These are phyloP conservation scores for Saxicola maurus DNA, from an alignment of 2,797 vertebrate species.

Conservation along the genomic window DNA sequence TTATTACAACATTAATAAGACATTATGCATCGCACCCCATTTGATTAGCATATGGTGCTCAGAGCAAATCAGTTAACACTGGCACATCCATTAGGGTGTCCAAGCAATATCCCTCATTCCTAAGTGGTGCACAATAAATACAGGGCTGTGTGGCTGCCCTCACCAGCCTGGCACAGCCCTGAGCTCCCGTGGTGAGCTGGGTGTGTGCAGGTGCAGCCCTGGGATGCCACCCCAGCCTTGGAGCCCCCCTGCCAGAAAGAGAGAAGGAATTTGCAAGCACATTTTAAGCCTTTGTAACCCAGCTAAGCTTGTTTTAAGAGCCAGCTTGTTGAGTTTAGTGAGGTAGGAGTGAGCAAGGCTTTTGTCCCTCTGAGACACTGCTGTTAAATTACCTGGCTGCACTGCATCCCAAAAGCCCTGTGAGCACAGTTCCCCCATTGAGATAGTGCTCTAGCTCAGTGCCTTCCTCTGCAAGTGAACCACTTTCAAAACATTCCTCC, in stretches of 20 bases:
- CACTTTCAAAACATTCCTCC: background rate
- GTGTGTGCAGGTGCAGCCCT: background rate
- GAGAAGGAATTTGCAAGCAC: background rate
- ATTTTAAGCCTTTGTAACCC: background rate
- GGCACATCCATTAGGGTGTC: constrained; percentile 52
- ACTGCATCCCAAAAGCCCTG: background rate
- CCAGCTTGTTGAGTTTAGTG: background rate
- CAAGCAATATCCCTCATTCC: constrained; percentile 30
- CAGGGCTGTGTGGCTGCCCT: background rate
- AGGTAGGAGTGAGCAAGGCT: background rate
- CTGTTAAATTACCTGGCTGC: background rate
- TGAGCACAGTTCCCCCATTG: background rate
- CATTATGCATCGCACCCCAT: constrained; percentile 56
- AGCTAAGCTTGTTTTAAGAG: background rate
- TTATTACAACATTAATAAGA: constrained; percentile 59
- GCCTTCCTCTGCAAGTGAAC: background rate
- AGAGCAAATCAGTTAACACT: constrained; percentile 61
- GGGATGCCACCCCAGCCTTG: background rate
- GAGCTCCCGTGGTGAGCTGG: background rate
- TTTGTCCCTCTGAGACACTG: background rate
- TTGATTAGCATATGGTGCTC: constrained; percentile 59
- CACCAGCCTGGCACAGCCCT: background rate
- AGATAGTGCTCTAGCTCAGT: background rate
- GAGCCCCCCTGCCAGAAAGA: background rate
- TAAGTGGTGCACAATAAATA: constrained; percentile 31